These are phyloP conservation scores for Glossophaga mutica DNA, from an alignment of 2,797 vertebrate species.

Conservation along the genomic window DNA sequence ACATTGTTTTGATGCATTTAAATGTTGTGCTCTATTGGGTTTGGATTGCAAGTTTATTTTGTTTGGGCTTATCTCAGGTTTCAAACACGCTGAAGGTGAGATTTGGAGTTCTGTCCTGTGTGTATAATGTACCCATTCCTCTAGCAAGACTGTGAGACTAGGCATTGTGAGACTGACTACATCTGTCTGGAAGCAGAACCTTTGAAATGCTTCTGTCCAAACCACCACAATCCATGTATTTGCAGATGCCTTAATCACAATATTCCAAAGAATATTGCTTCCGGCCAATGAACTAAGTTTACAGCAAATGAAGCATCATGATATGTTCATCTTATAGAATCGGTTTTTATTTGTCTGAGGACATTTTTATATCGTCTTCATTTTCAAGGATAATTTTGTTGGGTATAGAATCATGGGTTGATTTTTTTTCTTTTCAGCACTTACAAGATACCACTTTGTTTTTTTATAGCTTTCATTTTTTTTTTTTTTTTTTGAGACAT, in stretches of 20 bases:
- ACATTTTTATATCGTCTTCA: slow-evolving; percentile 13
- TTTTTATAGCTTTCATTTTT: background rate
- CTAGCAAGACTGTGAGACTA: background rate
- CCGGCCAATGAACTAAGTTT: background rate
- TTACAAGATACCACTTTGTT: background rate
- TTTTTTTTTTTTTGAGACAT: background rate
- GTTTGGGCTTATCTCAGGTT: background rate
- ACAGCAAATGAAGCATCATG: background rate
- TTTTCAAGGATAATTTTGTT: background rate
- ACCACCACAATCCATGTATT: background rate
- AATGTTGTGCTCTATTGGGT: background rate
- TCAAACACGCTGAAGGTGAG: background rate
- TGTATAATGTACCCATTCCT: background rate
- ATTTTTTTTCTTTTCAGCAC: background rate
- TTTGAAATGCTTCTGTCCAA: background rate
- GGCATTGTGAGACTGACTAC: background rate
- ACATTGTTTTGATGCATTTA: background rate
- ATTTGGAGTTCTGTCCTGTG: background rate
- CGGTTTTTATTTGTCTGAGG: background rate
- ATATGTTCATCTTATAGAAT: background rate
- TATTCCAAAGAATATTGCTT: background rate
- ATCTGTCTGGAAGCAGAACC: background rate
- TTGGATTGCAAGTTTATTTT: background rate
- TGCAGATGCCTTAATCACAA: background rate
- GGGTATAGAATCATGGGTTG: background rate